Base-by-base conservation (phyloP, 2,113 vertebrate genomes). In the Polypterus bichir region DNA sequence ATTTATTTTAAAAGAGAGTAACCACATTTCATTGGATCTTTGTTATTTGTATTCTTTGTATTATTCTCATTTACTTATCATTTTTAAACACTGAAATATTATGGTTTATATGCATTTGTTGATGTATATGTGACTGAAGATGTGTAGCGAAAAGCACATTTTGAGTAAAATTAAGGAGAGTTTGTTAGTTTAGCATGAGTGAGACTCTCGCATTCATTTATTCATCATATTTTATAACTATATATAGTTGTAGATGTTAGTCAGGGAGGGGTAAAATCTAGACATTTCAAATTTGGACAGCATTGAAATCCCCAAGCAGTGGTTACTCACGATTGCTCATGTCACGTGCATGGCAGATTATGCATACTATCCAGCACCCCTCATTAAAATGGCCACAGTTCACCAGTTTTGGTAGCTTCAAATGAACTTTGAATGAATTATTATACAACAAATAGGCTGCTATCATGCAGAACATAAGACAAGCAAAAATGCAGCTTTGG, bases 341-440 rank as follows among this genome's bases (percentile, higher is more conserved):
- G 86, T 88, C 86, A 80, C 81, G 78, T 83, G 80, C 79, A 84
- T 82, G 64, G 77, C 80, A 88, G 86, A 88, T 86, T 84, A 88
- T 87, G 83, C 80, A 85, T 81, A 80, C 84, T 83, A 86, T 84
- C 84, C 83, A 79, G 81, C 85, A 77, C 82, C 85, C 87, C 89
- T 94, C 91, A 92, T 95, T 93, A 94, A 84, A 88, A 80, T 78
- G 88, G 86, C 90, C 82, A 89, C 87, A 92, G 90, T 90, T 91
- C 88, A 85, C 81, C 86, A 82, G 87, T 88, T 88, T 82, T 71
- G 68, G 81, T 83, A 82, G 85, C 87, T 89, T 82, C 80, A 83
- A 89, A 86, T 73, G 83, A 89, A 89, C 85, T 85, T 73, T 79
- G 80, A 86, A 87, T 87, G 81, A 90, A 90, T 91, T 89, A 92